These are phyloP conservation scores for Thamnophis elegans DNA, from an alignment of 2,797 vertebrate species.

Conservation along the genomic window DNA sequence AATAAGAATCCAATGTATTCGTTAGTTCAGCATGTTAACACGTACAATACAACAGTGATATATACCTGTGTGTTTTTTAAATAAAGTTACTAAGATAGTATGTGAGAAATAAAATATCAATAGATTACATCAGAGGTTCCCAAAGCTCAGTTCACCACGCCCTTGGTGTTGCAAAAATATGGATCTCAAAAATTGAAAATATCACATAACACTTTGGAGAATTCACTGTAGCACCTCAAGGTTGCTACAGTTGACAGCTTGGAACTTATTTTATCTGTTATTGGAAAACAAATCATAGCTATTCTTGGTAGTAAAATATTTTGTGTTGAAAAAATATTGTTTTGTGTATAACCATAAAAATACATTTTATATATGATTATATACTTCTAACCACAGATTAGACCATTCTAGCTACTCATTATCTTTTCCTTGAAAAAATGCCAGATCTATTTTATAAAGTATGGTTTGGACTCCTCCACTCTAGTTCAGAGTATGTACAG, in stretches of 20 bases:
- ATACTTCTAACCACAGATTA: background rate
- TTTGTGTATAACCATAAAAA: background rate
- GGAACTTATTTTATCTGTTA: background rate
- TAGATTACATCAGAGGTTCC: background rate
- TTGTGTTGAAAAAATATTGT: background rate
- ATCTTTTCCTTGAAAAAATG: background rate
- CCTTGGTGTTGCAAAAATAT: background rate
- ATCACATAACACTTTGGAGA: background rate
- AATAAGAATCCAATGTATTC: slow-evolving; percentile 30
- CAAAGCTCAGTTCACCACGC: background rate
- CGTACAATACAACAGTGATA: background rate
- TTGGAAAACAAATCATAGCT: background rate
- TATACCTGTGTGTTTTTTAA: background rate
- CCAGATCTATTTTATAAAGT: background rate
- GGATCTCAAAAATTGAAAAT: background rate
- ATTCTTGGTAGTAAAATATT: background rate
- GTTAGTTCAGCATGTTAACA: background rate
- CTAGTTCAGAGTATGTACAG: background rate
- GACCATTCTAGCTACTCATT: background rate
- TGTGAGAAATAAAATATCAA: background rate
- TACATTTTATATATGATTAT: background rate
- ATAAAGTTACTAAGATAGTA: background rate
- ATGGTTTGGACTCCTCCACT: background rate
- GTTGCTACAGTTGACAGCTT: background rate
- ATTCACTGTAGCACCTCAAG: background rate